Evolutionary conservation across 1,140 invertebrate species (phyloP), one percentile per base, ranked within the genome.

Genomic region (Dolichoris vasculosae): DNA sequence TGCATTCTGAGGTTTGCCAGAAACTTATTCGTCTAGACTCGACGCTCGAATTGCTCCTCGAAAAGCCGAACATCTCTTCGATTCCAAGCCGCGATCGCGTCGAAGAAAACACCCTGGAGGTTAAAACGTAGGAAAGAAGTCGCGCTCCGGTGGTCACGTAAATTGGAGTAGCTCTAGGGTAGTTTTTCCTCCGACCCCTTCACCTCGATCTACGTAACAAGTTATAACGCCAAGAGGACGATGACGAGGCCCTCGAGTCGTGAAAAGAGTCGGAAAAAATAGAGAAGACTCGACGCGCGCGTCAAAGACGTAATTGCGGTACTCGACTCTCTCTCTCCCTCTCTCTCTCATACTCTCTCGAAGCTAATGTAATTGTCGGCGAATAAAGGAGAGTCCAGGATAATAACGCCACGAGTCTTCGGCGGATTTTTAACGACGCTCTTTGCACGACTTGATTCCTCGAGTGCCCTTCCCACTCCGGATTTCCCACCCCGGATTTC

Each of bases 251-350:
- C 32, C 26, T 64, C 13, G 7, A 17, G 32, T 4, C 23, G 30
- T 38, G 43, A 46, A 43, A 71, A 73, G 32, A 55, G n/a, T 32
- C 1, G 35, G 40, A 67, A 85, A 71, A 46, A 75, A 75, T 63
- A 79, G 35, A 82, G 87, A 55, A 64, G 55, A 26, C 23, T 59
- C 23, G 23, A 26, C n/a, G 38, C 17, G 20, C 38, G 43, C 48
- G 81, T 82, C 85, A 85, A 86, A 83, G 67, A 43, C 46, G 71
- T 59, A 88, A 83, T 77, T 81, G 82, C 51, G 67, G 32, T 13
- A 83, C 71, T 75, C 17, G 81, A 83, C 63, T 85, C 30, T 26
- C 67, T 51, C 40, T 55, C 67, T 51, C 67, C 55, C 80, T 77
- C 30, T 38, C 55, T 26, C 17, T 38, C 48, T 40, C n/a, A n/a